Percentiles rank a stretch among this genome's conserved stretches.
These are phyloP conservation scores for Corapipo altera DNA, from an alignment of 2,113 vertebrate genomes.

Conservation along the genomic window DNA sequence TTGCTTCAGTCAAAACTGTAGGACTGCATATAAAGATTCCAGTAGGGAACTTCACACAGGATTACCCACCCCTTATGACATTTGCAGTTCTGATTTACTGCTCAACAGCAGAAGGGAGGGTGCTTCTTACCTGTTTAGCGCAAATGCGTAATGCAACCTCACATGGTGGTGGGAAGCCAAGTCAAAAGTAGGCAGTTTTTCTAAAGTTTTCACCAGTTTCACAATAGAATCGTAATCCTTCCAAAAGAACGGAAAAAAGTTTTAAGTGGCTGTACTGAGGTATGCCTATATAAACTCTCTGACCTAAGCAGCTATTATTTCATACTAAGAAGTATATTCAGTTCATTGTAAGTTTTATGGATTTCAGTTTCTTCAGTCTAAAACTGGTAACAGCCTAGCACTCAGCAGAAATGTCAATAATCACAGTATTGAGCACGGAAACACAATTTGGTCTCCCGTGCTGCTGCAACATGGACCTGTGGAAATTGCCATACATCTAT, in stretches of 20 bases:
- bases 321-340: background rate
- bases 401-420: background rate
- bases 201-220: constrained; percentile 93
- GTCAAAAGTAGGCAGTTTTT: constrained; percentile 96
- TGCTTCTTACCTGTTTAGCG: constrained; percentile 88
- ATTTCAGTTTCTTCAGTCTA: background rate
- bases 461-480: background rate
- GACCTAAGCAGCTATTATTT: background rate
- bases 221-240: constrained; percentile 97
- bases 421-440: background rate
- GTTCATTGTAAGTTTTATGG: background rate
- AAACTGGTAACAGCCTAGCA: background rate
- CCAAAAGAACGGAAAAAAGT: constrained; percentile 46
- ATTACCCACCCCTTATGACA: background rate
- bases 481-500: background rate
- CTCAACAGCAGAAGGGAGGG: background rate
- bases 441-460: background rate
- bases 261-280: constrained; percentile 2
- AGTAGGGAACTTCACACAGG: background rate
- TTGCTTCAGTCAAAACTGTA: background rate
- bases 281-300: background rate
- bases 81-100: background rate
- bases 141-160: constrained; percentile 97
- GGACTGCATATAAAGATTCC: background rate
- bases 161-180: constrained; percentile 91